Percentiles rank a stretch among this genome's conserved stretches.
These are phyloP conservation scores for Chelonus formosanus DNA, from an alignment of 2,888 invertebrate genomes.

Conservation along the genomic window DNA sequence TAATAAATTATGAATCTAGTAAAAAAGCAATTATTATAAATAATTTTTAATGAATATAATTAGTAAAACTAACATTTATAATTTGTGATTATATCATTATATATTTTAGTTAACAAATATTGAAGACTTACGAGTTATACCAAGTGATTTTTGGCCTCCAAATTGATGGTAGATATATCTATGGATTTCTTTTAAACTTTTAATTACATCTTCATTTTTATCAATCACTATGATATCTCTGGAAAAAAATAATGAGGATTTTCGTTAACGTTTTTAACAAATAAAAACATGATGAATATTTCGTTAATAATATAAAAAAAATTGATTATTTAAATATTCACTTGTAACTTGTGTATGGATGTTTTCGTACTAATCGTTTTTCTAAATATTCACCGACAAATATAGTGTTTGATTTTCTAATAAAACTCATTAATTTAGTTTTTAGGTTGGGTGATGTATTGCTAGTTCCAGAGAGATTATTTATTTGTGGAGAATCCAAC, in stretches of 20 bases:
- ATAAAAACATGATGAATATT: slow-evolving; percentile 28
- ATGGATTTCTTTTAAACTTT: slow-evolving; percentile 40
- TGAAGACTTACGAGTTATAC: slow-evolving; percentile 46
- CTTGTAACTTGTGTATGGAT: slow-evolving; percentile 45
- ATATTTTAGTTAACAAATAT: neutral
- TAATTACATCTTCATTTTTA: slow-evolving; percentile 44
- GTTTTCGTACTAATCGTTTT: slow-evolving; percentile 47
- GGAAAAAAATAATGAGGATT: slow-evolving; percentile 23
- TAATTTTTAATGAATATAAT: neutral
- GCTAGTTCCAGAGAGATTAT: neutral
- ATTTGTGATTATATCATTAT: too few relatives aligned
- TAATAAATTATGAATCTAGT: too few relatives aligned
- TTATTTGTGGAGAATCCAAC: neutral
- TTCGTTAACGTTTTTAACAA: slow-evolving; percentile 1
- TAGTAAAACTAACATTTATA: too few relatives aligned
- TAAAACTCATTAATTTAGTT: slow-evolving; percentile 2
- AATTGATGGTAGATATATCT: slow-evolving; percentile 37
- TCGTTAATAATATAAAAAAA: neutral
- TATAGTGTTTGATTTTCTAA: slow-evolving; percentile 41
- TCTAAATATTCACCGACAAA: slow-evolving; percentile 52
- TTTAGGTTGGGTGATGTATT: neutral
- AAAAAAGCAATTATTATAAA: too few relatives aligned
- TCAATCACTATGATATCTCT: slow-evolving; percentile 51
- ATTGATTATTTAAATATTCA: slow-evolving; percentile 25
- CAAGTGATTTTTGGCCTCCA: slow-evolving; percentile 44